Conservation (phyloP, 2,888 invertebrate genomes). For the Apamea anceps region DNA sequence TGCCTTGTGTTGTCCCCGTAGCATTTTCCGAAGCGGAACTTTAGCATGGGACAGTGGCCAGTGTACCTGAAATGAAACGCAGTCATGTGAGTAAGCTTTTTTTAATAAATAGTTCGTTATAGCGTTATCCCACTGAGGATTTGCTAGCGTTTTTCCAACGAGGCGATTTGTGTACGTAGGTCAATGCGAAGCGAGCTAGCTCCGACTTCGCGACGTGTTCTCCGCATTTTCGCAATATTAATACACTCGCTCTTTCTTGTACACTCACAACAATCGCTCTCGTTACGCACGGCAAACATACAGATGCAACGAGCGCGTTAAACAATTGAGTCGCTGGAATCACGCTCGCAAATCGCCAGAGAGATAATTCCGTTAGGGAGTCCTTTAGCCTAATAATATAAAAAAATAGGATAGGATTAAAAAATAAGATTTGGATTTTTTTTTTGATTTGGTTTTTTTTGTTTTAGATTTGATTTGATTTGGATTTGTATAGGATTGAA, state of each 20-base stretch:
- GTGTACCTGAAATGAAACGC: conserved; percentile 90
- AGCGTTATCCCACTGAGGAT: not conserved
- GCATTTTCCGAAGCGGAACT: conserved; percentile 93
- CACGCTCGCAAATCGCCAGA: not conserved
- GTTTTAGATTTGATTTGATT: no score
- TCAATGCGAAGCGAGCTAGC: not conserved
- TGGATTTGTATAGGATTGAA: no score
- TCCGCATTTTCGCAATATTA: not conserved
- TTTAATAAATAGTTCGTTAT: not conserved
- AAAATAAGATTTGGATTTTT: no score
- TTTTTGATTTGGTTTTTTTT: no score
- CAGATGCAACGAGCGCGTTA: not conserved
- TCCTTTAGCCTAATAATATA: not conserved
- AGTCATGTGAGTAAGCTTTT: not conserved
- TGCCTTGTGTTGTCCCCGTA: conserved; percentile 93
- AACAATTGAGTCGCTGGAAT: not conserved
- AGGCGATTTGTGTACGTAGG: not conserved
- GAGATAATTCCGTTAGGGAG: not conserved
- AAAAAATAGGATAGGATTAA: no score
- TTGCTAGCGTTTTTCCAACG: not conserved
- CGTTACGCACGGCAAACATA: not conserved
- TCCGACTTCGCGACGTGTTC: not conserved
- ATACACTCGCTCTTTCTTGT: not conserved
- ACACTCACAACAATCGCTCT: not conserved
- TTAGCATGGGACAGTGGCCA: conserved; percentile 93